Evolutionary conservation across 2,797 vertebrate species (phyloP), one percentile per base, ranked within the genome.

Genomic region (Eleutherodactylus coqui): DNA sequence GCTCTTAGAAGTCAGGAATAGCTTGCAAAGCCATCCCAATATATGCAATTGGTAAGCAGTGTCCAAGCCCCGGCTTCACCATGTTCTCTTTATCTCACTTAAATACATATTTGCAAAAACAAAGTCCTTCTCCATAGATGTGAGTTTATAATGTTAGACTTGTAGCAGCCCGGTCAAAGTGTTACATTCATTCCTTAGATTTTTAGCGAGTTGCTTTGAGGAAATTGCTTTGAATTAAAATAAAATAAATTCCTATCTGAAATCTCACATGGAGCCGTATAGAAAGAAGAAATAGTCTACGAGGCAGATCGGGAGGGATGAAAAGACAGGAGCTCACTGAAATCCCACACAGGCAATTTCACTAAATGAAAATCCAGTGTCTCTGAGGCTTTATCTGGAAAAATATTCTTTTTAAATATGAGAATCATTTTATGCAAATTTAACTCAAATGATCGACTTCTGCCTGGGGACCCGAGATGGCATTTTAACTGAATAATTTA

Each of bases 331-430:
- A 38, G 62, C 36, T 41, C n/a, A 45, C 49, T 34, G 38, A 69
- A 73, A 73, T 85, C 76, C 84, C 75, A 45, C 75, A 70, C 51
- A 72, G 67, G 67, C 79, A 76, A 82, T 82, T 69, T 69, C 55
- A 45, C 85, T 34, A 75, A 86, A 82, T 64, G 58, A 81, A 82
- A 76, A 86, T 36, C 60, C 36, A 41, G n/a, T 38, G 62, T 60
- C 64, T 85, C 84, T n/a, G 32, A 79, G 64, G 64, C 64, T 67
- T 85, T 78, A 70, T 69, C 62, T 53, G 53, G 47, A 38, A 55
- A 79, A 58, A 82, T 72, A 72, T 43, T 51, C 62, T 78, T 86
- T 82, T 69, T 76, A 86, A 73, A 82, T 86, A 76, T 47, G 79
- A 76, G 79, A 75, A 82, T 81, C 78, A 75, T 80, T 49, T 81